These are phyloP conservation scores for Macrotrachela quadricornifera DNA, from an alignment of 1,140 invertebrate species.

Conservation along the genomic window DNA sequence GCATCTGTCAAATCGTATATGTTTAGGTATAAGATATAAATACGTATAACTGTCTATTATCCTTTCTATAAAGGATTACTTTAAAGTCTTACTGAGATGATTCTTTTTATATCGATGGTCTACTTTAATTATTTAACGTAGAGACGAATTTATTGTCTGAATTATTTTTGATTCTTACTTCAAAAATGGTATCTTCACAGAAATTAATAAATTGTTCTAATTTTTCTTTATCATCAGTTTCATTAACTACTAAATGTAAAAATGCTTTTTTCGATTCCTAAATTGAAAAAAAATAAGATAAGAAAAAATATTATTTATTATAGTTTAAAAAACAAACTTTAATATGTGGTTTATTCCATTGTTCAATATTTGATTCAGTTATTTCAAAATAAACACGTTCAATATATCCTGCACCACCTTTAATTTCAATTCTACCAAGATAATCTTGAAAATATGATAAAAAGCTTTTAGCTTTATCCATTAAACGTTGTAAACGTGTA, in stretches of 20 bases:
- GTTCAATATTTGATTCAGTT: conserved; percentile 95
- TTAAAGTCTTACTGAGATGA: no score
- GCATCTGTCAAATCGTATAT: no score
- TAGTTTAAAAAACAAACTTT: conserved; percentile 34
- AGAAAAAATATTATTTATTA: no score
- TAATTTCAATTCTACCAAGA: conserved; percentile 94
- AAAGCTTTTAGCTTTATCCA: conserved; percentile 87
- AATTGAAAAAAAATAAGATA: no score
- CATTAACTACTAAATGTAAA: conserved; percentile 92
- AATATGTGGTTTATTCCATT: conserved; percentile 99
- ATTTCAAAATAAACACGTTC: conserved; percentile 99
- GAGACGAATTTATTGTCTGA: no score
- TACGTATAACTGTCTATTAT: no score
- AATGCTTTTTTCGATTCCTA: conserved; percentile 85
- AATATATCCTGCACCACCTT: conserved; percentile 72
- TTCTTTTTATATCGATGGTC: no score
- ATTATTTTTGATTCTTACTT: conserved; percentile 35
- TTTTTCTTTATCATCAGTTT: conserved; percentile 98
- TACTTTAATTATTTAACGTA: no score
- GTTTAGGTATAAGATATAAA: no score
- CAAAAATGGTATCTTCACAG: conserved; percentile 99
- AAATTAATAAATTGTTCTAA: conserved; percentile 96
- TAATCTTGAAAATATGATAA: conserved; percentile 95
- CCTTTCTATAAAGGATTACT: no score
- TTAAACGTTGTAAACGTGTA: conserved; percentile 69